phyloP scores from a whole-genome alignment of 92 coral and sea anemone genomes.

The Porites evermanni region DNA sequence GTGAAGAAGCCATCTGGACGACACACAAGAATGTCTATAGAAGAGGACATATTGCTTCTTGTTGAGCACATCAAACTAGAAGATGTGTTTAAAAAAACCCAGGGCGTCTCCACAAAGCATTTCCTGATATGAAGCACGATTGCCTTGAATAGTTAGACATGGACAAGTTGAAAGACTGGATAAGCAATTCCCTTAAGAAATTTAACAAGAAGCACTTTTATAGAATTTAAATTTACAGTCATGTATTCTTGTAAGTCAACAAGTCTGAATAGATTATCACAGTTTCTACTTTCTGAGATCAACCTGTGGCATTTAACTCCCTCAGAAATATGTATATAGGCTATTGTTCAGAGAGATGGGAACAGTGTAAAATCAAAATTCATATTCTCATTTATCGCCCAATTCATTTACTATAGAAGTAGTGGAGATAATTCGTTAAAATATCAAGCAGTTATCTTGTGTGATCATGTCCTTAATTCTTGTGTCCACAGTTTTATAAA shows the following conservation, averaged over 20 bases:
- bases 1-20: conserved; percentile 70
- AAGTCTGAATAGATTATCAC: background rate
- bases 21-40: conserved; percentile 58
- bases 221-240: background rate
- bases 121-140: conserved; percentile 15
- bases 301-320: background rate
- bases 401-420: too few relatives aligned
- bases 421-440: too few relatives aligned
- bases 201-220: conserved; percentile 43
- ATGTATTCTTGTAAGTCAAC: background rate
- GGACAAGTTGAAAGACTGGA: conserved; percentile 25
- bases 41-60: conserved; percentile 60
- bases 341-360: background rate
- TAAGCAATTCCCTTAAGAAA: conserved; percentile 6
- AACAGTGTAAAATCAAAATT: background rate
- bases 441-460: too few relatives aligned
- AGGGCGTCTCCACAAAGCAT: conserved; percentile 33
- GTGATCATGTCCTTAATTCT: too few relatives aligned
- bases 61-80: conserved; percentile 36
- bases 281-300: background rate
- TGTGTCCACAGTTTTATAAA: too few relatives aligned
- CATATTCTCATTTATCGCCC: too few relatives aligned
- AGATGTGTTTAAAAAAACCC: conserved; percentile 14
- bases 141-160: conserved; percentile 19
- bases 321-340: background rate